Base-by-base conservation (phyloP, 2,888 invertebrate genomes). In the Clanis bilineata region DNA sequence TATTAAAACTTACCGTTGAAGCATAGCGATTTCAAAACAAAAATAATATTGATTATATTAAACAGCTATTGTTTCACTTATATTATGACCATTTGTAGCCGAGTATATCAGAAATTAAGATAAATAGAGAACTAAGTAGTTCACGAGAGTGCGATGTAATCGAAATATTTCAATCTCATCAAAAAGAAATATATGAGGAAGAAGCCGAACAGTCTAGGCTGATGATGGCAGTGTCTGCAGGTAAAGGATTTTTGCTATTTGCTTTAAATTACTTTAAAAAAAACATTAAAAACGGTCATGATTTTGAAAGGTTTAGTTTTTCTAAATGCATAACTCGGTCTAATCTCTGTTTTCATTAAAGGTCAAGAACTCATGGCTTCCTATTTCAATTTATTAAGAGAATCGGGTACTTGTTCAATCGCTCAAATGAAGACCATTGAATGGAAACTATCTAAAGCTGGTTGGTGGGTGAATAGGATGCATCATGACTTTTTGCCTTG, bases 311-410 rank as follows among this genome's bases (percentile, higher is more conserved):
- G 4, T 28, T 0, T 28, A 25, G 12, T 51, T 12, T 21, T 43
- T 18, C 18, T 22, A 22, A 3, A 15, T 12, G 22, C 12, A 3
- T 44, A 36, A 36, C 12, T 44, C 12, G 2, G 23, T 22, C 22
- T 0, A 10, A 44, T 22, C 0, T 7, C 12, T 22, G 5, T 51
- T 51, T 6, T 36, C 1, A 15, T 36, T 65, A 32, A 62, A 93
- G 93, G 93, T 3, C 93, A 93, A 82, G 91, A 93, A 71, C 68
- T 83, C 22, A 90, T 93, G 83, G 76, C 86, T 0, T 77, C 85
- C 0, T 93, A 90, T 66, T 88, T 91, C 60, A 74, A 80, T 59
- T 68, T 92, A 18, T 60, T 93, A 57, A 72, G 80, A 39, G 81
- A 86, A 62, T 85, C 90, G 4, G 79, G 79, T 5, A 61, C 54